These are phyloP conservation scores for Genyomyrus donnyi DNA, from an alignment of 2,113 vertebrate species.

Conservation along the genomic window DNA sequence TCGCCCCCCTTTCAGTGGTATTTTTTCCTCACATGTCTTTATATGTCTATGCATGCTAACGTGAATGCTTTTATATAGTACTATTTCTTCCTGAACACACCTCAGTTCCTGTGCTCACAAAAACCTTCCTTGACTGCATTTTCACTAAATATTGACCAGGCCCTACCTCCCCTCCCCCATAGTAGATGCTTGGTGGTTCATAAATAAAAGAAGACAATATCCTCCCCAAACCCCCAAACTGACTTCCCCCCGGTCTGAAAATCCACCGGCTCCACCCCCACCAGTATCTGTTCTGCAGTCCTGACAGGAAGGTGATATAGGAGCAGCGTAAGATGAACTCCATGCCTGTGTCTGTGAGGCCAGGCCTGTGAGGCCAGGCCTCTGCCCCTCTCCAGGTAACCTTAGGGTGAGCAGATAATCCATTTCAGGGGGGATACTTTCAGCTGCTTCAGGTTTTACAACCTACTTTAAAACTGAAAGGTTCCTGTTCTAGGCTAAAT, in stretches of 20 bases:
- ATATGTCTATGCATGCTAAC: not conserved
- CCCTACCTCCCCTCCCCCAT: slow-evolving; percentile 5
- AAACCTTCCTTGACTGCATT: not conserved
- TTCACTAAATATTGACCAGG: slow-evolving; percentile 16
- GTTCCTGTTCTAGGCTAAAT: not conserved
- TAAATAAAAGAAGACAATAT: slow-evolving; percentile 14
- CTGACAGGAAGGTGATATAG: not conserved
- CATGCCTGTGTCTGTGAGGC: not conserved
- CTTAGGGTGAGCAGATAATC: not conserved
- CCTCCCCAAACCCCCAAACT: slow-evolving; percentile 11
- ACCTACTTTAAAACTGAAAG: not conserved
- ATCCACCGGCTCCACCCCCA: not conserved
- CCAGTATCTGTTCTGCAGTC: not conserved
- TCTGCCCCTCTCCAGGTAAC: not conserved
- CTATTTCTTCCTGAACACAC: not conserved
- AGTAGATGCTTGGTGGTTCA: not conserved
- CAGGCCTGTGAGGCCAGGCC: not conserved
- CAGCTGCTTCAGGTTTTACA: not conserved
- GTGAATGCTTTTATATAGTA: not conserved
- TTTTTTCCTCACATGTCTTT: not conserved
- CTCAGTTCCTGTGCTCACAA: not conserved
- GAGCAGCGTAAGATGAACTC: not conserved
- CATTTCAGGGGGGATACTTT: not conserved
- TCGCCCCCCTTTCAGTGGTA: not conserved
- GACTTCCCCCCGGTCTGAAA: not conserved